phyloP scores from a whole-genome alignment of 64 coral and sea anemone species.

The Cladopsammia gracilis region DNA sequence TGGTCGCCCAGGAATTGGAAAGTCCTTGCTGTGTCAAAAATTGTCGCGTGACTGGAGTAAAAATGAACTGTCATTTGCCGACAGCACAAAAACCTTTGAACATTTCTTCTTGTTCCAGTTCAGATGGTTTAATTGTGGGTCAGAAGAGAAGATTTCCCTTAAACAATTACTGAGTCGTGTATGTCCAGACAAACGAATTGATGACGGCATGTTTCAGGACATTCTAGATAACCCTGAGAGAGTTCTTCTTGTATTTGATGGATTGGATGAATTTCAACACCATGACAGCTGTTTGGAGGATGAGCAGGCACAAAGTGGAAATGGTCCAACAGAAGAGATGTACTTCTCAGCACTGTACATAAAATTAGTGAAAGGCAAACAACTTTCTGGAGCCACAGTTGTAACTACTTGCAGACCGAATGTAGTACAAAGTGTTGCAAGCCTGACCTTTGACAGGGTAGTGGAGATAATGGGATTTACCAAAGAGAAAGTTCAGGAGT shows the following conservation, averaged over 20 bases:
- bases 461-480: constrained; percentile 39
- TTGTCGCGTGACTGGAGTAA: constrained; percentile 23
- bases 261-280: constrained; percentile 15
- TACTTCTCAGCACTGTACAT: constrained; percentile 36
- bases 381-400: constrained; percentile 34
- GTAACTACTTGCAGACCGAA: constrained; percentile 34
- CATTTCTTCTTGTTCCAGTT: constrained; percentile 12
- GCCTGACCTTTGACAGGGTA: not conserved
- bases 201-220: not conserved
- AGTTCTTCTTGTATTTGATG: not conserved
- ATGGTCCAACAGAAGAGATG: constrained; percentile 40
- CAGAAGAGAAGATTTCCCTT: constrained; percentile 1
- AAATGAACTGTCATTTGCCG: not conserved
- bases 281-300: constrained; percentile 24
- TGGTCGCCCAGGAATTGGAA: constrained; percentile 55
- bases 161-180: constrained; percentile 7
- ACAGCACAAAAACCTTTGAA: not conserved
- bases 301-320: not conserved
- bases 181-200: not conserved
- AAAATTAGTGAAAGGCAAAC: constrained; percentile 34
- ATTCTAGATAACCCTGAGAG: constrained; percentile 6
- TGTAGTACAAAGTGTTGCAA: constrained; percentile 21
- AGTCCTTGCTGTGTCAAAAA: constrained; percentile 30
- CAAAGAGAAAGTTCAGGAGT: constrained; percentile 34
- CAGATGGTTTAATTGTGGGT: constrained; percentile 34